Percentiles rank a stretch among this genome's conserved stretches.
These are phyloP conservation scores for Saimiri boliviensis DNA, from an alignment of 2,113 vertebrate species.

Conservation along the genomic window DNA sequence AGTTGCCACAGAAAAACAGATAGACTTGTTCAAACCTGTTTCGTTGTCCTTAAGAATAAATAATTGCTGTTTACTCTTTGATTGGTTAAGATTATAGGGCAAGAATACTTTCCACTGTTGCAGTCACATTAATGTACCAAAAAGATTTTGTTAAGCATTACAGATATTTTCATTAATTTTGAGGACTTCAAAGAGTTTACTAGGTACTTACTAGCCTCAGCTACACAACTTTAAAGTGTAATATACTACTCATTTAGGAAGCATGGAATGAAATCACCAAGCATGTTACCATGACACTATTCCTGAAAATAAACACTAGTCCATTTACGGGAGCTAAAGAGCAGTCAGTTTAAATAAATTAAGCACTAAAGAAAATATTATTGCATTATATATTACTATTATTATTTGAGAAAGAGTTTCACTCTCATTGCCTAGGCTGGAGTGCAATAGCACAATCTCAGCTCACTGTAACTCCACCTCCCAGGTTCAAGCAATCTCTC, in stretches of 20 bases:
- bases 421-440: too few relatives aligned
- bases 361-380: slow-evolving; percentile 10
- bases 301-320: background rate
- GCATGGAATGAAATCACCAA: background rate
- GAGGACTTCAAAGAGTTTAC: background rate
- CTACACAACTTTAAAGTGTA: background rate
- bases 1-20: slow-evolving; percentile 31
- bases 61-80: background rate
- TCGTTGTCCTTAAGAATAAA: background rate
- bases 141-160: background rate
- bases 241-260: slow-evolving; percentile 36
- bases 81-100: background rate
- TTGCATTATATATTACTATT: background rate
- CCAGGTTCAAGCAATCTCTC: too few relatives aligned
- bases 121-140: background rate
- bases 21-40: slow-evolving; percentile 33
- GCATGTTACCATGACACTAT: background rate
- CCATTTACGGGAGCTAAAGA: background rate
- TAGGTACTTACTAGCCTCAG: background rate
- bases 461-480: too few relatives aligned
- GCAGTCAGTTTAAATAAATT: background rate
- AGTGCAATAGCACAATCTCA: too few relatives aligned
- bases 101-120: background rate
- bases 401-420: too few relatives aligned
- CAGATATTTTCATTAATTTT: background rate